Evolutionary conservation across 2,797 vertebrate genomes (phyloP), one percentile per base, ranked within the genome.

Genomic region (Fundulus diaphanus): DNA sequence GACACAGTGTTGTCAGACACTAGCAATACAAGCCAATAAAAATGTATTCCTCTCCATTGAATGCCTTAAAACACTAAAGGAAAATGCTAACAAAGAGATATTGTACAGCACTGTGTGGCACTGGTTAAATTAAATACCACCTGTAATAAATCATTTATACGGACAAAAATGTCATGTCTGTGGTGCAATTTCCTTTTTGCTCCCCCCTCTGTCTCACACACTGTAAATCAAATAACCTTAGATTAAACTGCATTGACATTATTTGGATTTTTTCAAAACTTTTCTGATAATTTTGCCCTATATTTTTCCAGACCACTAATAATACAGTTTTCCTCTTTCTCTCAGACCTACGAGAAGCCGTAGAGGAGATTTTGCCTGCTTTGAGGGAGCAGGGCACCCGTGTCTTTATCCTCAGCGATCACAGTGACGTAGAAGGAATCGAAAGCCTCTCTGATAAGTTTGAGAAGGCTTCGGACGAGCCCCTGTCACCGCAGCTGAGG

Each of bases 311-410:
- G 35, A 40, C 11, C 61, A 22, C 33, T 9, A 13, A 24, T 27
- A 13, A 54, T 35, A 73, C 0, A n/a, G n/a, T 3, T 61, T 13
- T 15, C 0, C 20, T 71, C 6, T 67, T 0, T 9, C 74, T 56
- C 11, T 75, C 85, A 98, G 96, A 96, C 0, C 67, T 97, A 33
- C 92, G 78, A 49, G 92, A 76, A 3, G 94, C 94, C 3, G 85
- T 96, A 22, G 92, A 96, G 87, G 97, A 98, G 82, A 93, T 97
- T 67, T 71, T 98, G 73, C 95, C 96, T 20, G 67, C 82, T 73
- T 83, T 97, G 83, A 93, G 86, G 61, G 83, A 96, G 88, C 92
- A 94, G 73, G 90, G 93, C 0, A 81, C 95, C 56, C 85, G 66
- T 1, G 85, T 97, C 74, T 96, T 95, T 40, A 90, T 96, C 22